A percentile compares a stretch with the other conserved stretches of the same genome.
These are phyloP conservation scores for Burhinus oedicnemus DNA, from an alignment of 2,113 vertebrate genomes.

Conservation along the genomic window DNA sequence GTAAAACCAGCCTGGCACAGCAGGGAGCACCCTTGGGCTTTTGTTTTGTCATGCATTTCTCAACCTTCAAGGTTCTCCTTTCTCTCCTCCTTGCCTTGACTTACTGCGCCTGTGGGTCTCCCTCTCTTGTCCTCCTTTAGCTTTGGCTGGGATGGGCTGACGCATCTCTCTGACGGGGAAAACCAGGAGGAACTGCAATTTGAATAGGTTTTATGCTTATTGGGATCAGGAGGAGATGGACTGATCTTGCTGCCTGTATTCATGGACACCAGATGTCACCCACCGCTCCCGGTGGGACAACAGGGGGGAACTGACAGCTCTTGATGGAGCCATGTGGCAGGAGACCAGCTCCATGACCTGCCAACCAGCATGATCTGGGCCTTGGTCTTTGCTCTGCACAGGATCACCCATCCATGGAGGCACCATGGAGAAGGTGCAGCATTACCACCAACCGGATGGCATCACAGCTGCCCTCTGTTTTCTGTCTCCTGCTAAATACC, in stretches of 20 bases:
- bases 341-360: background rate
- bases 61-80: background rate
- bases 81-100: background rate
- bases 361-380: background rate
- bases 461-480: background rate
- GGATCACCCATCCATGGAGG: background rate
- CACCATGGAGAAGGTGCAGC: background rate
- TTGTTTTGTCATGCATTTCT: fast-evolving
- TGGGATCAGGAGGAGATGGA: background rate
- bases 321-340: fast-evolving
- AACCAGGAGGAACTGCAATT: background rate
- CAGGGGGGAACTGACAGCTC: background rate
- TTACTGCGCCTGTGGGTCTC: fast-evolving
- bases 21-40: background rate
- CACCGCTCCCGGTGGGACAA: background rate
- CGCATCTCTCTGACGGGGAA: fast-evolving
- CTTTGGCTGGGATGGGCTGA: background rate
- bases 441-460: fast-evolving
- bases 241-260: background rate
- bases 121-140: background rate
- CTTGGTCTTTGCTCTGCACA: background rate
- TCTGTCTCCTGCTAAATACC: background rate
- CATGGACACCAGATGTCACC: background rate
- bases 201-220: background rate
- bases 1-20: background rate